Evolutionary conservation across 2,888 invertebrate species (phyloP), one percentile per base, ranked within the genome.

Genomic region (Opisthograptis luteolata): DNA sequence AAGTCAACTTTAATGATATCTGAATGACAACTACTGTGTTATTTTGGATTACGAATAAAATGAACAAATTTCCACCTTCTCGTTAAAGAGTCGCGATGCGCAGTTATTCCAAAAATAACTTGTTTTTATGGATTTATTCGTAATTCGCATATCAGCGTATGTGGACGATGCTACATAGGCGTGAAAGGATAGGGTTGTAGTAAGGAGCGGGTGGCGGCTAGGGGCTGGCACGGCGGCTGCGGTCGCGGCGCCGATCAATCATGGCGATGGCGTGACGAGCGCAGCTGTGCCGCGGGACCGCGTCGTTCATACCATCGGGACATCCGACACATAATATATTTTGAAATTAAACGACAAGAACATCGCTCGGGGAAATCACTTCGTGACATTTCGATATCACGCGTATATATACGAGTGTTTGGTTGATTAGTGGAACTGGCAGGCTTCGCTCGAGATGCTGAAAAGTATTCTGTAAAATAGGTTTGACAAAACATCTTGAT

Each of bases 211-310:
- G 52, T 55, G 45, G 57, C 35, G 56, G 55, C n/a, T n/a, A n/a
- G n/a, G n/a, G n/a, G n/a, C n/a, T n/a, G n/a, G n/a, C n/a, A n/a
- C 47, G 48, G 50, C 51, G 71, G 62, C 56, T 59, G 67, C 56
- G 64, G 62, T 58, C 51, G 61, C 60, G 55, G 52, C 60, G 55
- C 62, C 68, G 66, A 76, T 76, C 75, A 75, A 76, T 76, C 76
- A 75, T 67, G 64, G 51, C 51, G 35, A 6, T 22, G 53, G 54
- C 39, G 42, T 62, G 67, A 60, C 70, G 61, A 55, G 50, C 58
- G 49, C 73, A 68, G 68, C 70, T 68, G 72, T 28, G 57, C 54
- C 15, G 50, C 15, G 40, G 30, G 41, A 37, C 46, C 35, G 35
- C 22, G 40, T 12, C 30, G 43, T 14, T 13, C 20, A 35, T 35